Conservation (phyloP, 2,113 vertebrate genomes). For the Gopherus flavomarginatus region DNA sequence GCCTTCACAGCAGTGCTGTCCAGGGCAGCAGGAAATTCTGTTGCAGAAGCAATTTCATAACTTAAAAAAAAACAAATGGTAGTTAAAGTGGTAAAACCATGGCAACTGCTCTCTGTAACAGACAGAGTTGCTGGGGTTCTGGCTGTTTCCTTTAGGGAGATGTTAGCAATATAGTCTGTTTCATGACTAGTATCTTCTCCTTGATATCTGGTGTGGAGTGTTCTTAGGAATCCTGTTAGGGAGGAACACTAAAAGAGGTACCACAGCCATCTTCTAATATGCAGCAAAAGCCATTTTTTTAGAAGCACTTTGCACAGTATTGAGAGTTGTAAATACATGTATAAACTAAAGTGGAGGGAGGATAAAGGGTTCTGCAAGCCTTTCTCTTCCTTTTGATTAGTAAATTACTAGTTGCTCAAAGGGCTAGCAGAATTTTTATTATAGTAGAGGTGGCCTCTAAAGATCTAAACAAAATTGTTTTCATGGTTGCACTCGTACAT, state of each 20-base stretch:
- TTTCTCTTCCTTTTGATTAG: neutral
- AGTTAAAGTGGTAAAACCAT: neutral
- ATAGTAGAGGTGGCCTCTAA: neutral
- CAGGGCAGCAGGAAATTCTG: slow-evolving; percentile 25
- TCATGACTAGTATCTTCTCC: neutral
- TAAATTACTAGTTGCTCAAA: neutral
- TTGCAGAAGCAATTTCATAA: neutral
- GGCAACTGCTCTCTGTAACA: neutral
- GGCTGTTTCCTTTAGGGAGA: slow-evolving; percentile 13
- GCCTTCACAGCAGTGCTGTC: neutral
- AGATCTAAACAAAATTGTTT: neutral
- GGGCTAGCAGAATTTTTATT: neutral
- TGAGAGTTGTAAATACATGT: neutral
- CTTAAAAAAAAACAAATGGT: neutral
- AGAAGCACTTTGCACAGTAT: neutral
- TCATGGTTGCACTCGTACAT: neutral
- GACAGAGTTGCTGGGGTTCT: slow-evolving; percentile 19
- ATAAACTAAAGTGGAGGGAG: neutral
- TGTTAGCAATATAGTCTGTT: neutral
- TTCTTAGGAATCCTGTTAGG: neutral
- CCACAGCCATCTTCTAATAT: neutral
- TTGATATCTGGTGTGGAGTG: neutral
- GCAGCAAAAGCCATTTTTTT: neutral
- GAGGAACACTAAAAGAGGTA: neutral
- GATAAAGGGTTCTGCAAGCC: neutral